A percentile compares a stretch with the other conserved stretches of the same genome.
Evolutionary conservation across 2,888 invertebrate genomes (phyloP).

Genomic region (Tetranychus piercei): DNA sequence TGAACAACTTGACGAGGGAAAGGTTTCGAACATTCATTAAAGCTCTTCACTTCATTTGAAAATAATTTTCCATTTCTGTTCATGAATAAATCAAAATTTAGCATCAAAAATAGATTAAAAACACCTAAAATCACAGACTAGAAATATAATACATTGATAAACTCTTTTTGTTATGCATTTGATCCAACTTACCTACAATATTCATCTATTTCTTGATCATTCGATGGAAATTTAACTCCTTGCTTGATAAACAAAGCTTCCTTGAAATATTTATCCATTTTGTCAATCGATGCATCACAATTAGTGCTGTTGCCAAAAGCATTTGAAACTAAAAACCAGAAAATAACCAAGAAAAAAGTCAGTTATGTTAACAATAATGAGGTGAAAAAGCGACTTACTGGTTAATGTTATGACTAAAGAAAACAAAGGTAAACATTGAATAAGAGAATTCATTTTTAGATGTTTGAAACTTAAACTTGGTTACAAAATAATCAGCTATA

Average conservation of each 20-base stretch:
- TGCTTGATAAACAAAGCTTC: background rate
- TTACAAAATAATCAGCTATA: too few relatives aligned
- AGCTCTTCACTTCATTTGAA: background rate
- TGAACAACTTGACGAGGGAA: background rate
- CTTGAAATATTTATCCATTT: background rate
- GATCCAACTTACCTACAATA: slow-evolving; percentile 2
- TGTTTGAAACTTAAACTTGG: too few relatives aligned
- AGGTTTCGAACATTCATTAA: background rate
- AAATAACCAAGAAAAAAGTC: background rate
- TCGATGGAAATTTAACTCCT: background rate
- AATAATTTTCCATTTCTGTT: background rate
- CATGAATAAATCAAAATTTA: background rate
- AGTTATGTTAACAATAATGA: background rate
- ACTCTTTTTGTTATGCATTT: background rate
- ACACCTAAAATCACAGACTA: background rate
- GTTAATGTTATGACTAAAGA: too few relatives aligned
- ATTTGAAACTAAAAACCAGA: background rate
- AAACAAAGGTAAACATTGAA: too few relatives aligned
- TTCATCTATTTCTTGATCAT: background rate
- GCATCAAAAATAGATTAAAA: background rate
- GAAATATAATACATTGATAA: background rate
- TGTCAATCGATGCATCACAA: background rate
- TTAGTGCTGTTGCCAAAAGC: background rate
- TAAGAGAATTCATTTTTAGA: too few relatives aligned
- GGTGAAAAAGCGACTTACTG: background rate